These are phyloP conservation scores for Chascanopsetta lugubris DNA, from an alignment of 2,113 vertebrate genomes.

Conservation along the genomic window DNA sequence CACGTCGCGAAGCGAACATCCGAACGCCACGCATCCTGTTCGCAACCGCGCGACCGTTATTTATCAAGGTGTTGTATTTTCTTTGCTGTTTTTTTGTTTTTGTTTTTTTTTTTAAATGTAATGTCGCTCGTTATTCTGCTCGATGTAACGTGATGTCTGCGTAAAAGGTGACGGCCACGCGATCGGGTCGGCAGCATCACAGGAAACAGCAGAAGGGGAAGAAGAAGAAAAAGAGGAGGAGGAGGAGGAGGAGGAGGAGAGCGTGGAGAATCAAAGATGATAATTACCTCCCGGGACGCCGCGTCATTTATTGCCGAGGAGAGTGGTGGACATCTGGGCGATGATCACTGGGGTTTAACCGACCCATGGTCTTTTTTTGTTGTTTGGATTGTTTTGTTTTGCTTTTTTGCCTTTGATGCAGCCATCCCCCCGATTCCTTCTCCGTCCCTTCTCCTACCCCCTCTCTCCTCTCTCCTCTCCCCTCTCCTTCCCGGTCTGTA, in stretches of 20 bases:
- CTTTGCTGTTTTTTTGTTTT: no score
- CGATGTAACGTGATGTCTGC: conserved; percentile 22
- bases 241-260: conserved; percentile 14
- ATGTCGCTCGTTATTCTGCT: conserved; percentile 12
- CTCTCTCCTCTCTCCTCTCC: conserved; percentile 41
- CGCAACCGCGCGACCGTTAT: background rate
- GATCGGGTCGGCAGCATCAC: conserved; percentile 39
- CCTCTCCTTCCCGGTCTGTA: conserved; percentile 44
- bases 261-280: conserved; percentile 71
- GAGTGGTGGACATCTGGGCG: conserved; percentile 42
- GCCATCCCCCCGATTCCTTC: conserved; percentile 73
- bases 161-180: conserved; percentile 47
- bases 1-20: conserved; percentile 3
- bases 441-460: conserved; percentile 65
- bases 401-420: conserved; percentile 68
- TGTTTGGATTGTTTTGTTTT: conserved; percentile 5
- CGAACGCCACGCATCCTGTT: background rate
- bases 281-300: conserved; percentile 77
- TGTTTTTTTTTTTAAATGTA: no score
- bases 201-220: conserved; percentile 22
- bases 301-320: conserved; percentile 76
- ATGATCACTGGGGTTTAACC: conserved; percentile 42
- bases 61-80: background rate
- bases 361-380: conserved; percentile 53
- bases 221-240: conserved; percentile 32